Base-by-base conservation (phyloP, 1,140 invertebrate species). In the Araneus ventricosus region DNA sequence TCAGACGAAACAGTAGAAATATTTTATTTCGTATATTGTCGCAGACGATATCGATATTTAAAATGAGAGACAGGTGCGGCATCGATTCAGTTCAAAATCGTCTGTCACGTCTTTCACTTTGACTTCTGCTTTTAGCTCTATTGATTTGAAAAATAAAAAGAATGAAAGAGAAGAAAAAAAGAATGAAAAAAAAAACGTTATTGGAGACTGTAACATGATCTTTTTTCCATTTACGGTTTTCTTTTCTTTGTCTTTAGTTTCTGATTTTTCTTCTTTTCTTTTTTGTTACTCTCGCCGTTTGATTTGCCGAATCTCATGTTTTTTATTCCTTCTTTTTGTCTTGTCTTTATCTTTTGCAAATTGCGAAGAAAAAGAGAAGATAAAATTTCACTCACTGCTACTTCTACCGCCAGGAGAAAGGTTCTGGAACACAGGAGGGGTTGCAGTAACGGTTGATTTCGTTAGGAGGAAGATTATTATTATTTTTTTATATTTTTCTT, bases 331-430 rank as follows among this genome's bases (percentile, higher is more conserved):
- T 30, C 37, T 75, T 41, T 63, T 87, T 87, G 27, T 75, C 87
- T 85, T 92, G 90, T 86, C 90, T 92, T 92, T 92, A 92, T 92
- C 90, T 92, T 92, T 92, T 92, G 90, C 90, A 92, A 92, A 92
- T 92, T 86, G 80, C 82, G 59, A 86, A 75, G 84, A 59, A 92
- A 84, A 85, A 41, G 84, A 85, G 59, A 75, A 57, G 84, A 92
- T 92, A 92, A 92, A 85, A 86, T 85, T 85, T 92, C 89, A 90
- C 89, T 90, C 89, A 45, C 75, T n/a, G 75, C 75, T 82, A 82
- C 89, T 80, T 82, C 45, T 27, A 90, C 52, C 24, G 57, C n/a
- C 22, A 20, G 27, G 57, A 27, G 67, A 37, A 87, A 34, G 52
- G 61, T 22, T 27, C 22, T 27, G 34, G 34, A 39, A 45, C 34